Base-by-base conservation (phyloP, 2,888 invertebrate species). In the Chorisops tibialis region DNA sequence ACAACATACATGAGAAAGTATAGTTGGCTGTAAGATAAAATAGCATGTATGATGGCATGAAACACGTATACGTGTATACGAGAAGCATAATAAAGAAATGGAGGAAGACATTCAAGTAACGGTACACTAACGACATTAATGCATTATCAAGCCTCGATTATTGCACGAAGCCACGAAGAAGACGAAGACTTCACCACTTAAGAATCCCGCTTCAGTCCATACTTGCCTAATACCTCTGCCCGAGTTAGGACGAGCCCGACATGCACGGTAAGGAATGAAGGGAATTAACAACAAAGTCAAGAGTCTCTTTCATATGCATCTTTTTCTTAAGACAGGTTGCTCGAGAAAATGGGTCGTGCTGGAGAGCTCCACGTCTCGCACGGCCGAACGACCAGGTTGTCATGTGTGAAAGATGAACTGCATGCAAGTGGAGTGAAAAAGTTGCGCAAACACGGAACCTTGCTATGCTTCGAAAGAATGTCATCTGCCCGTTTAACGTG, bases 121-220 rank as follows among this genome's bases (percentile, higher is more conserved):
- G 52, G 52, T 54, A 54, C 52, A 19, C 52, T 54, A 54, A 54
- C 52, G 52, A 54, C 39, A 54, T 54, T 41, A 39, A 39, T 54
- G 41, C 41, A 54, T 54, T 54, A 22, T 41, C 21, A 41, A 54
- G 39, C 4, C 52, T 41, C 39, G 52, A 54, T 54, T 54, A 41
- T 54, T 41, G 52, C 21, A 54, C 39, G 52, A 39, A 41, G 9
- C 41, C 52, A 54, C 52, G 14, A 54, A 24, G 52, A 39, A 54
- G 39, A n/a, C n/a, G n/a, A n/a, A n/a, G n/a, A n/a, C n/a, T n/a
- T n/a, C n/a, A n/a, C n/a, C n/a, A n/a, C n/a, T n/a, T 5, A 19
- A 11, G 18, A 45, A 45, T 11, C 45, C 45, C 14, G 16, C 14
- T 6, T 3, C 16, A 18, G 4, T 18, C 3, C 16, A 14, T 41